These are phyloP conservation scores for Luehdorfia chinensis DNA, from an alignment of 1,140 invertebrate genomes.

Conservation along the genomic window DNA sequence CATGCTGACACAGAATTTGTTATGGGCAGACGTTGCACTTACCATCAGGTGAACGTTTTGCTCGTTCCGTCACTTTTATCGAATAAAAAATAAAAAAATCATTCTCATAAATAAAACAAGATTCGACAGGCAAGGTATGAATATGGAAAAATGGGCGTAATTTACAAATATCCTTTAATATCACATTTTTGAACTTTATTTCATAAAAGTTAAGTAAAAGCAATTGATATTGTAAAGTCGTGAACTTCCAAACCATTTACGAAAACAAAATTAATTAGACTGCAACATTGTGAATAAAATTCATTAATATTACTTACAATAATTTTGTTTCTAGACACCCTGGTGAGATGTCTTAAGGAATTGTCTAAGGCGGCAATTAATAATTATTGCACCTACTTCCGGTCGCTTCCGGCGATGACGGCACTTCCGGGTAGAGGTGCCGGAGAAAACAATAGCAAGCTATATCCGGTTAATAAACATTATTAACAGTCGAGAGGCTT, in stretches of 20 bases:
- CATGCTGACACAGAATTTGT: no score
- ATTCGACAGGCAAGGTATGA: no score
- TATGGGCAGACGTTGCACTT: no score
- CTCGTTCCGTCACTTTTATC: no score
- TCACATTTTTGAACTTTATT: no score
- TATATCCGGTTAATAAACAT: slow-evolving; percentile 41
- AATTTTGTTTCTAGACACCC: slow-evolving; percentile 23
- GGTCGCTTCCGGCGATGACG: slow-evolving; percentile 41
- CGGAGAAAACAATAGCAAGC: slow-evolving; percentile 21
- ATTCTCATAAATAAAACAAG: no score
- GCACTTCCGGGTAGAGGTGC: slow-evolving; percentile 31
- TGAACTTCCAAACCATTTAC: slow-evolving; percentile 24
- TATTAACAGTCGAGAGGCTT: slow-evolving; percentile 34
- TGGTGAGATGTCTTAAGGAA: slow-evolving; percentile 39
- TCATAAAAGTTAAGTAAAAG: no score
- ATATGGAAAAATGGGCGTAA: no score
- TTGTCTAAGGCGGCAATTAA: slow-evolving; percentile 46
- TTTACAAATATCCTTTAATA: no score
- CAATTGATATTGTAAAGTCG: no score
- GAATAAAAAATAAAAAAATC: no score
- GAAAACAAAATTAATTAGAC: slow-evolving; percentile 10
- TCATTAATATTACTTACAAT: slow-evolving; percentile 23
- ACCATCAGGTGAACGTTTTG: no score
- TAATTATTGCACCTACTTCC: slow-evolving; percentile 62
- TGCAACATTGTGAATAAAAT: slow-evolving; percentile 18